Base-by-base conservation (phyloP, 2,113 vertebrate species). In the Agelaius phoeniceus region DNA sequence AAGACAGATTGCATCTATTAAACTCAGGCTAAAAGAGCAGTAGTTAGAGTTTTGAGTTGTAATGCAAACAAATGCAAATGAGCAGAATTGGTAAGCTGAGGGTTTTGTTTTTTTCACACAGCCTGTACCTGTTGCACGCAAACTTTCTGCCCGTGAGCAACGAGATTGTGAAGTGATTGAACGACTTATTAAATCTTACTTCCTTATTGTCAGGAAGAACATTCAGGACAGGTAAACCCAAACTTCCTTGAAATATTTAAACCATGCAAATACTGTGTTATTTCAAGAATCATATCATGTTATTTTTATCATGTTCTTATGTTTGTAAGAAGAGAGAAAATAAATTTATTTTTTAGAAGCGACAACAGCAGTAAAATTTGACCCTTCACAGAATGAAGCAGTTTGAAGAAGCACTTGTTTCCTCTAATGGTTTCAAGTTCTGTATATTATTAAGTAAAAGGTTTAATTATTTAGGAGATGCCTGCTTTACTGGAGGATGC, bases 81-180 rank as follows among this genome's bases (percentile, higher is more conserved):
- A 75, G 8, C 13, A 52, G 59, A 63, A 48, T 19, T 87, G 19
- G 30, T 84, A 68, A 92, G 61, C 13, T 85, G 51, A 75, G 19
- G 7, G 2, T 21, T 69, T 67, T 41, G 0, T 68, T 85, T 72
- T 46, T 44, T 93, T 22, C 52, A 65, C n/a, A 11, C 96, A 99
- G 99, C 99, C 99, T 78, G 99, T 99, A 93, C 99, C 99, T 39
- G 99, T 99, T 85, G 98, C 99, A 96, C 98, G 99, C 94, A 99
- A 99, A 96, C 98, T 99, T 57, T 99, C 99, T 49, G 98, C 99
- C 78, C 98, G 99, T 39, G 99, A 99, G 90, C 99, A 99, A 94
- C 98, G 99, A 93, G 99, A 99, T 91, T 99, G 99, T 84, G 99
- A 99, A 96, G 99, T 99, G 95, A 99, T 99, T 27, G 99, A 99